Conservation (phyloP, 37 sponge, comb jelly and placozoan species). For the Oopsacas minuta region DNA sequence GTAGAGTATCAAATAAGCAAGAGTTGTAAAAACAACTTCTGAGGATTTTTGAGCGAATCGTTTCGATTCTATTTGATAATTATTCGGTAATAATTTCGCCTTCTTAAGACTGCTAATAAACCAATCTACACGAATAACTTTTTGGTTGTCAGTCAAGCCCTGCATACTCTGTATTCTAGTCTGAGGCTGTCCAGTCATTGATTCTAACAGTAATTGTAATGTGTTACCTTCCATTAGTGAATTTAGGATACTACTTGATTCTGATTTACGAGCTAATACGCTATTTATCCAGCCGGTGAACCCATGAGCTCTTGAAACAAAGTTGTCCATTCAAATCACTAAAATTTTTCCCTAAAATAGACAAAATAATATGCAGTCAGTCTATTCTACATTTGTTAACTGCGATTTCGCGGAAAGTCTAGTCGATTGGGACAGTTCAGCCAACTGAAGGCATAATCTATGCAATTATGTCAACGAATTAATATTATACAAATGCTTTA, state of each 20-base stretch:
- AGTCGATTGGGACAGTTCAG: no score
- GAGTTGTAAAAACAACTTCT: not conserved
- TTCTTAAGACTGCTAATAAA: slow-evolving; percentile 43
- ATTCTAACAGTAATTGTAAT: slow-evolving; percentile 28
- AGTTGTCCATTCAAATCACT: not conserved
- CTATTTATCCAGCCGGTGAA: slow-evolving; percentile 45
- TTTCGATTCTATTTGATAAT: not conserved
- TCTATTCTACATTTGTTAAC: no score
- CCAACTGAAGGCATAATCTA: no score
- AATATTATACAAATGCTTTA: no score
- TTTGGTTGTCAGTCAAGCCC: slow-evolving; percentile 41
- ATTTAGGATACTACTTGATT: slow-evolving; percentile 25
- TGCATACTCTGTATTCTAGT: slow-evolving; percentile 35
- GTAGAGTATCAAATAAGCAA: not conserved
- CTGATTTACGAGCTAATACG: slow-evolving; percentile 19
- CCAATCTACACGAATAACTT: slow-evolving; percentile 52
- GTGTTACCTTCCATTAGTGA: slow-evolving; percentile 34
- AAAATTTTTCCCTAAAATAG: no score
- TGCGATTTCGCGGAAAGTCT: no score
- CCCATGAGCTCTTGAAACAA: not conserved
- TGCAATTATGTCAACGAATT: no score
- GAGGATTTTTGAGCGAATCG: not conserved
- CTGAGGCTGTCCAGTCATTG: slow-evolving; percentile 34
- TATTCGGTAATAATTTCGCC: slow-evolving; percentile 13
- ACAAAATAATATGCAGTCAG: no score